phyloP scores from a whole-genome alignment of 2,797 vertebrate species.

The Novumbra hubbsi region DNA sequence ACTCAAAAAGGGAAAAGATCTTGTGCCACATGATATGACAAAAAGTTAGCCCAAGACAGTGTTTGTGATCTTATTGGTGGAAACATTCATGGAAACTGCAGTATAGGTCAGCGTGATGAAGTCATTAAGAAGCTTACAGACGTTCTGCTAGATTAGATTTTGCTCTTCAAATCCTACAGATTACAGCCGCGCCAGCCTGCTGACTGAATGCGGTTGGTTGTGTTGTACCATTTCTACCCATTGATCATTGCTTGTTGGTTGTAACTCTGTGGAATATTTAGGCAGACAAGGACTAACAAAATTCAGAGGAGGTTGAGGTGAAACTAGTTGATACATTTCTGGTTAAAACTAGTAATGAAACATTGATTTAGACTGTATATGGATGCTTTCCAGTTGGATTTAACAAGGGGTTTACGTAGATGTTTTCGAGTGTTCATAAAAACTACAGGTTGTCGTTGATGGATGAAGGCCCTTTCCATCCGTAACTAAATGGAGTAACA shows the following conservation, averaged over 20 bases:
- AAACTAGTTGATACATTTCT: constrained; percentile 15
- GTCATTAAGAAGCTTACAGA: constrained; percentile 82
- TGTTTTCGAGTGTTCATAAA: constrained; percentile 42
- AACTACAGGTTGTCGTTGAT: constrained; percentile 32
- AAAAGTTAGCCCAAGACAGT: constrained; percentile 33
- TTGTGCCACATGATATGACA: constrained; percentile 15
- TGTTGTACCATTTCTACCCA: constrained; percentile 57
- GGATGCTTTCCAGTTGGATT: constrained; percentile 52
- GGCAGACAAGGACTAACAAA: constrained; percentile 25
- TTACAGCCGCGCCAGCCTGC: constrained; percentile 69
- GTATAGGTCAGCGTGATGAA: constrained; percentile 67
- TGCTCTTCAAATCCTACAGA: constrained; percentile 80
- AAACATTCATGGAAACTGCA: constrained; percentile 61
- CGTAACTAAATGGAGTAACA: constrained; percentile 28
- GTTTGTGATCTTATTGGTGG: constrained; percentile 57
- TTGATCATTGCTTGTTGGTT: constrained; percentile 61
- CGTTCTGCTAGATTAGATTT: constrained; percentile 77
- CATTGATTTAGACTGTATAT: constrained; percentile 39
- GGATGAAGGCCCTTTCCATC: constrained; percentile 34
- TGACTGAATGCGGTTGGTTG: constrained; percentile 59
- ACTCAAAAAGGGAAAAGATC: constrained; percentile 38
- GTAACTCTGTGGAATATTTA: constrained; percentile 27
- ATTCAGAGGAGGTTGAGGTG: constrained; percentile 47
- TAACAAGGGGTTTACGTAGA: constrained; percentile 40
- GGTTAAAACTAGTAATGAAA: constrained; percentile 17